Base-by-base conservation (phyloP, 1,140 invertebrate genomes). In the Leptopilina clavipes region DNA sequence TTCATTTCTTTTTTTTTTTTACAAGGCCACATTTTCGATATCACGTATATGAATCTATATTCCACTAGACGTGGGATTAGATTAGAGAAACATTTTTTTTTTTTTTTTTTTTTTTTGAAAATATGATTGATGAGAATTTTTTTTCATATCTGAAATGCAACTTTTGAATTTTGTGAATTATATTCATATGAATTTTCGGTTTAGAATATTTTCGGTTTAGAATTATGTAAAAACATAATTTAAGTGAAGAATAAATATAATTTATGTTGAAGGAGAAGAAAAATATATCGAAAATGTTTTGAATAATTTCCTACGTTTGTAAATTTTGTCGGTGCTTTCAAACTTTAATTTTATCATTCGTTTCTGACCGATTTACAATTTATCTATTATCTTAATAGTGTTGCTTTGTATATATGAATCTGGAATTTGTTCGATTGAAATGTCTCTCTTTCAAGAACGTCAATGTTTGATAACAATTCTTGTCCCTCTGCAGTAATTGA, bases 351-450 rank as follows among this genome's bases (percentile, higher is more conserved):
- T n/a, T 65, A 25, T 65, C 59, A 40, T 40, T 31, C 25, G 25
- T 3, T 31, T 65, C 1, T 12, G 14, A 31, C 22, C 59, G 59
- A 31, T 2, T 65, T 3, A 65, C 14, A 65, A 65, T 65, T 65
- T 65, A 65, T 65, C 59, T 65, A 65, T 31, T 65, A 65, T 65
- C 59, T 65, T n/a, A 65, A 2, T n/a, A n/a, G n/a, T n/a, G n/a
- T n/a, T n/a, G 59, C 22, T 31, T 31, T 9, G 37, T 3, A n/a
- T n/a, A 65, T 2, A 65, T 14, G 18, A 65, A 65, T n/a, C 22
- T 65, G 59, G 59, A 65, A 37, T 65, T 65, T 65, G 59, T 65
- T 65, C 59, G 59, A 65, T 31, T 65, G 25, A 65, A 65, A 65
- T 65, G 56, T 31, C 10, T 65, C 2, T 65, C 14, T 25, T 65